Base-by-base conservation (phyloP, 2,113 vertebrate genomes). In the Tenebrosternarchus preto region DNA sequence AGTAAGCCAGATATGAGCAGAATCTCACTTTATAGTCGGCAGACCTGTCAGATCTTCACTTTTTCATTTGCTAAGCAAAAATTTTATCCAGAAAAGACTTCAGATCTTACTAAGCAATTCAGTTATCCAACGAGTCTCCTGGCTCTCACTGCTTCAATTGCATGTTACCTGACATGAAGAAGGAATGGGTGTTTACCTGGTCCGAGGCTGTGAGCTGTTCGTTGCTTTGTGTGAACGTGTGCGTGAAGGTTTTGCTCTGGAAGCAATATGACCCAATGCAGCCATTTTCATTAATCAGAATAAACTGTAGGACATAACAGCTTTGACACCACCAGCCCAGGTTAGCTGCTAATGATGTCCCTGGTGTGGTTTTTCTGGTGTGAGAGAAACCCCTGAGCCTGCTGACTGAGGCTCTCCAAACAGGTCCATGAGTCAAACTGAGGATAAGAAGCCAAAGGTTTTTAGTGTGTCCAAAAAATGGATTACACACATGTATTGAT, bases 271-370 rank as follows among this genome's bases (percentile, higher is more conserved):
- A 19, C 82, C 75, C 31, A 16, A 36, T 9, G 64, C 71, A 25
- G 59, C 68, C 77, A 63, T 79, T 80, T 72, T 80, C 82, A 80
- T 77, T 83, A 73, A 66, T 39, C 53, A 53, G 31, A 72, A 64
- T 77, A 75, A 78, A 73, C 77, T 66, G 20, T 36, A 57, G 68
- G 78, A 36, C 29, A 83, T 56, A 80, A 74, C 70, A 55, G 55
- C 20, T 46, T 55, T 25, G 53, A 73, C 59, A 57, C 78, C 70
- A 66, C 50, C 63, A 63, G 80, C 70, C 79, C 76, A 77, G 74
- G 76, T 81, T 67, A 46, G 78, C 43, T 66, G 66, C 60, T 84
- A 84, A 84, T 81, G 70, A 81, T 70, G 81, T 84, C 63, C 83
- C 69, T 33, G 73, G 36, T 61, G 78, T 31, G 73, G 60, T 8